A percentile compares a stretch with the other conserved stretches of the same genome.
phyloP scores from a whole-genome alignment of 92 coral and sea anemone species.

The Nematostella vectensis region DNA sequence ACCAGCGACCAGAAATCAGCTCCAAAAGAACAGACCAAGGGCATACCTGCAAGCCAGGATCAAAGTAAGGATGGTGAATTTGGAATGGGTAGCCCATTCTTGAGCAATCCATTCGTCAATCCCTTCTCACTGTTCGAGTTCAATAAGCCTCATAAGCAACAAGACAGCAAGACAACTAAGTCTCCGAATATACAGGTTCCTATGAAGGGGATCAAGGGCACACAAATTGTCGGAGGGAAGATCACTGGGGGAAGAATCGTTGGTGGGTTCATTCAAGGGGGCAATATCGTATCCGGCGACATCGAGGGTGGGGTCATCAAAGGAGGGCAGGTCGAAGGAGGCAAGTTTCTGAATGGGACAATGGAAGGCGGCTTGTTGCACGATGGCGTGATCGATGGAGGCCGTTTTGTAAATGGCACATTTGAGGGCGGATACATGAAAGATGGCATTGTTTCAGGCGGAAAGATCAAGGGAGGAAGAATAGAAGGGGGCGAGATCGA shows the following conservation, averaged over 20 bases:
- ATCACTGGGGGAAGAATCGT: conserved; percentile 88
- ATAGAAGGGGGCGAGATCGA: conserved; percentile 69
- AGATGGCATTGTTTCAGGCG: conserved; percentile 81
- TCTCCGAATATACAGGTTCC: neutral
- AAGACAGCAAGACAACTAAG: conserved; percentile 1
- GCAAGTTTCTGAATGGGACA: conserved; percentile 76
- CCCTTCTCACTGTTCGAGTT: conserved; percentile 16
- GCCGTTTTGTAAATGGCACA: conserved; percentile 72
- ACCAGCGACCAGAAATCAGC: neutral
- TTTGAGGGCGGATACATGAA: conserved; percentile 75
- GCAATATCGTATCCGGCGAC: conserved; percentile 70
- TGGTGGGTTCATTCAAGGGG: conserved; percentile 87
- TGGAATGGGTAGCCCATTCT: conserved; percentile 9
- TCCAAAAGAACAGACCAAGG: neutral
- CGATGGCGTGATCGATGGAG: conserved; percentile 78
- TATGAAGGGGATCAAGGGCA: conserved; percentile 31
- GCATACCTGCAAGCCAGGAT: neutral
- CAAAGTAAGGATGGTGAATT: neutral
- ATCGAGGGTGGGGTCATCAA: conserved; percentile 80
- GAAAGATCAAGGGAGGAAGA: conserved; percentile 68
- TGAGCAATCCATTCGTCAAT: conserved; percentile 22
- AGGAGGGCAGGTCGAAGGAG: conserved; percentile 84
- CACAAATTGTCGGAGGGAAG: conserved; percentile 75
- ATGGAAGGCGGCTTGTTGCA: conserved; percentile 85
- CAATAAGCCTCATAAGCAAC: conserved; percentile 4